Evolutionary conservation across 1,140 invertebrate species (phyloP).

Genomic region (Piezodorus guildinii): DNA sequence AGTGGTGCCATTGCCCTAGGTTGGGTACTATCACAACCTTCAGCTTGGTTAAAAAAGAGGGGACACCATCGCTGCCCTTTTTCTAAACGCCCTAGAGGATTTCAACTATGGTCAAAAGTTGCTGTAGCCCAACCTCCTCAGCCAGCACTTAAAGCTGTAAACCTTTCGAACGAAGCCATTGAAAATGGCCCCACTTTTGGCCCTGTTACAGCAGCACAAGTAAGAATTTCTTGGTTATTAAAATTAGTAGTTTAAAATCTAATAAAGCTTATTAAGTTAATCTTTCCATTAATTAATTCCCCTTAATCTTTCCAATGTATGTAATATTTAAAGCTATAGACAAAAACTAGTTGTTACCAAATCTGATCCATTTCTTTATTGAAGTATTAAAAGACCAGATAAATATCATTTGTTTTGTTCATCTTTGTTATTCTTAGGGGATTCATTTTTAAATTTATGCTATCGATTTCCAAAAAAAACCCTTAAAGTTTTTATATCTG

Average conservation of each 20-base stretch:
- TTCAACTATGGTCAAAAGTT: background rate
- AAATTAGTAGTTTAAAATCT: background rate
- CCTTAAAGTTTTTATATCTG: no score
- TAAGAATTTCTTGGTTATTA: slow-evolving; percentile 1
- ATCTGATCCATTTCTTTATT: no score
- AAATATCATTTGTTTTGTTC: no score
- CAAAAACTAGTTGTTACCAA: no score
- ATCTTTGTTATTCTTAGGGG: no score
- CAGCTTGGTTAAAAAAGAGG: background rate
- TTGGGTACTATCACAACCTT: slow-evolving; percentile 15
- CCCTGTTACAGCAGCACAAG: slow-evolving; percentile 18
- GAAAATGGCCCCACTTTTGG: background rate
- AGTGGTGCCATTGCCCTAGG: slow-evolving; percentile 20
- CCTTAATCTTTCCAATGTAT: no score
- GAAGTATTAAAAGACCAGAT: no score
- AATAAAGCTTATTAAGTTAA: no score
- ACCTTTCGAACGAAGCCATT: background rate
- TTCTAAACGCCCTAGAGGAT: background rate
- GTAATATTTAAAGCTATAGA: no score
- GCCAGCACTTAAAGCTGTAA: background rate
- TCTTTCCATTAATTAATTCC: no score
- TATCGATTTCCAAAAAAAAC: no score
- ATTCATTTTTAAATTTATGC: no score
- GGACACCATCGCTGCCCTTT: background rate
- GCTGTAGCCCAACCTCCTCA: slow-evolving; percentile 3